Base-by-base conservation (phyloP, 2,797 vertebrate genomes). In the Cephalopachus bancanus region DNA sequence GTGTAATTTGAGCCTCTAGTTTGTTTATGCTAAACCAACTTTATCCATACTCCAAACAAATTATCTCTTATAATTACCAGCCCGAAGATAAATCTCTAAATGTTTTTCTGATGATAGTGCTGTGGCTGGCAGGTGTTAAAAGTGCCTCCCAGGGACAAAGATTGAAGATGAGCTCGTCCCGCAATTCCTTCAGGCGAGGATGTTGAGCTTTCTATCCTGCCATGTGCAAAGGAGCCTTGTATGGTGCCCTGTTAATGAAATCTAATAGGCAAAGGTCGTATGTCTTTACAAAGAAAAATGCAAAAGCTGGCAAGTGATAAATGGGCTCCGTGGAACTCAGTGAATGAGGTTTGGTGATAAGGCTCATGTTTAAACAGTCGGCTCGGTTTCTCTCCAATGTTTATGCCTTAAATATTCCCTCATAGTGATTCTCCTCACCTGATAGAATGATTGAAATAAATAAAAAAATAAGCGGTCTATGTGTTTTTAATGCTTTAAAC, bases 1-100 rank as follows among this genome's bases (percentile, higher is more conserved):
- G 60, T 99, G 97, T 99, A 99, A 99, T 99, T 99, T 98, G 98
- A 98, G 99, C 99, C 99, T 99, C 99, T 99, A 99, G 99, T 99
- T 99, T 99, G 99, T 99, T 99, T 99, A 99, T 99, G 99, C 99
- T 99, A 99, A 99, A 99, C 99, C 99, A 99, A 99, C 99, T 99
- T 99, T 99, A 99, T 99, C 99, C 99, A 99, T 99, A 99, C 99
- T 99, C 99, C 99, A 99, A 99, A 99, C 99, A 99, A 99, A 99
- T 99, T 99, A 99, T 99, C 99, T 99, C 97, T 98, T 99, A 99
- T 99, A 99, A 99, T 99, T 99, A 99, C 99, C 99, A 99, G 99
- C 99, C 99, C 98, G 99, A 99, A 99, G 99, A 99, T 99, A 99
- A 99, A 99, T 99, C 98, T 98, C 98, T 99, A 99, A 99, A 99